Base-by-base conservation (phyloP, 2,888 invertebrate species). In the Syritta pipiens region DNA sequence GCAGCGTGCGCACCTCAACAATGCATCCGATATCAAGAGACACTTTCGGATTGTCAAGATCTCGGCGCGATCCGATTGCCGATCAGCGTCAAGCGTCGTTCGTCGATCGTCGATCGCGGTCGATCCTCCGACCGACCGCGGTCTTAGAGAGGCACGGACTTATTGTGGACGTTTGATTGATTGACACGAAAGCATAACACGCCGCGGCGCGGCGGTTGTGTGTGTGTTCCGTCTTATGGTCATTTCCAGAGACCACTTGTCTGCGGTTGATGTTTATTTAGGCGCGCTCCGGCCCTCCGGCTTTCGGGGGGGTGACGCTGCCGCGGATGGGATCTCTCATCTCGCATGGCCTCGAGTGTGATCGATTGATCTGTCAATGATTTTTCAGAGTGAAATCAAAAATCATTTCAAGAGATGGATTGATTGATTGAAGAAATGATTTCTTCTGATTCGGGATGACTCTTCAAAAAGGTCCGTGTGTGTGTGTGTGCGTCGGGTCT, bases 331-430 rank as follows among this genome's bases (percentile, higher is more conserved):
- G 48, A 32, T 49, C 57, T 71, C 62, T 44, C 53, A 48, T 71
- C 62, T 44, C 53, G 22, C 67, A 68, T 62, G 74, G 74, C 72
- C 67, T 79, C 79, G 79, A 79, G 79, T 72, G 79, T 79, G 79
- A 79, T 79, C 79, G 79, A 79, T 79, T 79, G 79, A 79, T 79
- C 79, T 79, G 79, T 79, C 79, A 79, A 79, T 79, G 79, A 79
- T 72, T 68, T 74, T 74, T 72, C 60, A 42, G 62, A 74, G 62
- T 68, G 60, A 79, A 79, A 68, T 74, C 57, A 72, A 79, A 74
- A 72, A 67, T 74, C 59, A 48, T 40, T 63, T 79, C 44, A 68
- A 68, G 74, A 68, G 74, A 79, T 79, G 72, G 72, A 79, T 79
- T 79, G 79, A 79, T 79, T 79, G 79, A 79, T 79, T 74, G 79